Evolutionary conservation across 2,797 vertebrate genomes (phyloP).

Genomic region (Pangasius larnaudii): DNA sequence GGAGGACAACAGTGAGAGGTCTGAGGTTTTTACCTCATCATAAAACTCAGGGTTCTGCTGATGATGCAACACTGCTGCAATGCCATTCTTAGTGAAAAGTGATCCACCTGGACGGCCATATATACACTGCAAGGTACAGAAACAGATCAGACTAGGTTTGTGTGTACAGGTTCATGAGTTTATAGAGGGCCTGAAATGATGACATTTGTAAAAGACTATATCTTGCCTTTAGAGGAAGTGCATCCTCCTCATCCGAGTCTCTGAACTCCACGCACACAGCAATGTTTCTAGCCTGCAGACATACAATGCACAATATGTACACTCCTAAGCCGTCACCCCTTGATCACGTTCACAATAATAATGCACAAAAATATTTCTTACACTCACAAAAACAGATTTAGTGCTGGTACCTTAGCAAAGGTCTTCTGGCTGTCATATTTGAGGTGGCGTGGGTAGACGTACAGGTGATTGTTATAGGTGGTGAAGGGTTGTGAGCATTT

Average conservation of each 20-base stretch:
- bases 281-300: slow-evolving; percentile 91
- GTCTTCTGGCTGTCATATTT: slow-evolving; percentile 96
- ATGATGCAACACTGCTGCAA: slow-evolving; percentile 90
- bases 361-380: background rate
- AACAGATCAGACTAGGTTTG: background rate
- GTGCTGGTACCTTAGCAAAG: slow-evolving; percentile 86
- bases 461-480: slow-evolving; percentile 95
- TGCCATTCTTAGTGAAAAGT: slow-evolving; percentile 85
- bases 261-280: slow-evolving; percentile 93
- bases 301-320: background rate
- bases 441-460: slow-evolving; percentile 92
- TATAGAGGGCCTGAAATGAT: background rate
- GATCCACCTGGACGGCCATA: slow-evolving; percentile 89
- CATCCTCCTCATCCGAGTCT: slow-evolving; percentile 92
- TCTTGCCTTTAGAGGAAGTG: slow-evolving; percentile 85
- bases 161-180: background rate
- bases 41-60: slow-evolving; percentile 98
- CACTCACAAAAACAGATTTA: background rate
- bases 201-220: background rate
- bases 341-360: background rate
- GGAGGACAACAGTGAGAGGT: background rate
- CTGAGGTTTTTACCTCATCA: slow-evolving; percentile 84
- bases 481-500: slow-evolving; percentile 94
- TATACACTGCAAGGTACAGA: slow-evolving; percentile 82
- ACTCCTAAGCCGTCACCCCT: background rate